These are phyloP conservation scores for Mus spretus DNA, from an alignment of 2,797 vertebrate genomes.

Conservation along the genomic window DNA sequence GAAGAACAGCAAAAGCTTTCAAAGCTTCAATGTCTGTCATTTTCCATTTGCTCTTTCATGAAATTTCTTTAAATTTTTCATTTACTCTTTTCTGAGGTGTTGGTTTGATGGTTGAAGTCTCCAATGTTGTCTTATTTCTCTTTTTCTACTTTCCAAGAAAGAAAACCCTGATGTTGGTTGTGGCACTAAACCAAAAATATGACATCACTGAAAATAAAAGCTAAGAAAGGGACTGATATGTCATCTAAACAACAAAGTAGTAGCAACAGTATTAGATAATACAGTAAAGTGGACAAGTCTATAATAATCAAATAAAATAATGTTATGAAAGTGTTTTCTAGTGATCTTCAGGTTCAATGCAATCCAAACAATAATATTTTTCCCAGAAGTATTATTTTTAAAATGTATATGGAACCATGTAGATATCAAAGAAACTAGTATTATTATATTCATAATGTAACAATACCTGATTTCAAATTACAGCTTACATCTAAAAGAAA, in stretches of 20 bases:
- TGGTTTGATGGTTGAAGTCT: not conserved
- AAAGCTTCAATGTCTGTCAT: not conserved
- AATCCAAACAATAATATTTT: not conserved
- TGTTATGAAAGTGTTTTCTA: not conserved
- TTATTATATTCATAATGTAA: not conserved
- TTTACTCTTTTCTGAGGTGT: not conserved
- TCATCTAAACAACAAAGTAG: not conserved
- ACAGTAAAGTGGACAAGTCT: not conserved
- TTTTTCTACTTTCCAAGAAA: not conserved
- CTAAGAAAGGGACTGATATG: not conserved
- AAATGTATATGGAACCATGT: not conserved
- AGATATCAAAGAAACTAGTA: not conserved
- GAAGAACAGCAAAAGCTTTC: not conserved
- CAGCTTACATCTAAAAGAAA: not conserved
- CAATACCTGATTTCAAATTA: not conserved
- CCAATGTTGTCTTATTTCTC: not conserved
- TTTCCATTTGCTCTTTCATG: not conserved
- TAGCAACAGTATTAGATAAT: not conserved
- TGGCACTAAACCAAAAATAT: not conserved
- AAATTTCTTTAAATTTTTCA: too few species aligned
- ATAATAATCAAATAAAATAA: not conserved
- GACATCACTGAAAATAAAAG: not conserved
- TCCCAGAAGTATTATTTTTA: not conserved
- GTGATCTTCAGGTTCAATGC: not conserved
- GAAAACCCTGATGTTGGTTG: not conserved